Conservation (phyloP, 2,797 vertebrate genomes). For the Ctenochaetus hawaiiensis region DNA sequence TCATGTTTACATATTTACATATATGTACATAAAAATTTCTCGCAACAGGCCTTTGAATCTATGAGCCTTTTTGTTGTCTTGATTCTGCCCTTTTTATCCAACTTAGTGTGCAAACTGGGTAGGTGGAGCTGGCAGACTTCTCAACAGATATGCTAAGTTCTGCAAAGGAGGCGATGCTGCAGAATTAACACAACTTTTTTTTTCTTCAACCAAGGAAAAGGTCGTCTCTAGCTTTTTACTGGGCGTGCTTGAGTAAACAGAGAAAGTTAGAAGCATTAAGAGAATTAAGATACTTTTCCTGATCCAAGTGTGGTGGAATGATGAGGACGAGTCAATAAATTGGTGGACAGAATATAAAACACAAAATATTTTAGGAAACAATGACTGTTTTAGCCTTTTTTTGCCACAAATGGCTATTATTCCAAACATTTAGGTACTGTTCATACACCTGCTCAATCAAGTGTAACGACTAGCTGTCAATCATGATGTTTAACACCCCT, state of each 20-base stretch:
- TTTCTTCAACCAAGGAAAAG: background rate
- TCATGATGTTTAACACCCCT: too few relatives aligned
- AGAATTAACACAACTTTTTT: background rate
- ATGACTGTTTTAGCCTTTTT: too few relatives aligned
- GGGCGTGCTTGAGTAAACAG: background rate
- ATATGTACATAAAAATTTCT: background rate
- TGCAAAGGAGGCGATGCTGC: conserved; percentile 1
- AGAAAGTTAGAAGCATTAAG: too few relatives aligned
- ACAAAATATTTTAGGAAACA: too few relatives aligned
- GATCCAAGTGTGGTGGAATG: too few relatives aligned
- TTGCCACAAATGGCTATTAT: too few relatives aligned
- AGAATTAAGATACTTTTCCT: too few relatives aligned
- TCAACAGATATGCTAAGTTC: background rate
- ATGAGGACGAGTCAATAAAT: too few relatives aligned
- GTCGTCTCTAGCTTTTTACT: background rate
- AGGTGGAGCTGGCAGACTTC: conserved; percentile 12
- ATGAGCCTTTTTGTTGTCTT: background rate
- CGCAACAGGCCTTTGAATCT: background rate
- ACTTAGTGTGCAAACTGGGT: conserved; percentile 4
- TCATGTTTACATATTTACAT: background rate
- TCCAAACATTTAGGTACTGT: too few relatives aligned
- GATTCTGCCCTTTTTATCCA: background rate
- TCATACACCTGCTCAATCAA: too few relatives aligned
- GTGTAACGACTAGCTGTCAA: too few relatives aligned
- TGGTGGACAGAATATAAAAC: too few relatives aligned